Percentiles rank a stretch among this genome's conserved stretches.
phyloP scores from a whole-genome alignment of 2,113 vertebrate species.

The Nothoprocta perdicaria region DNA sequence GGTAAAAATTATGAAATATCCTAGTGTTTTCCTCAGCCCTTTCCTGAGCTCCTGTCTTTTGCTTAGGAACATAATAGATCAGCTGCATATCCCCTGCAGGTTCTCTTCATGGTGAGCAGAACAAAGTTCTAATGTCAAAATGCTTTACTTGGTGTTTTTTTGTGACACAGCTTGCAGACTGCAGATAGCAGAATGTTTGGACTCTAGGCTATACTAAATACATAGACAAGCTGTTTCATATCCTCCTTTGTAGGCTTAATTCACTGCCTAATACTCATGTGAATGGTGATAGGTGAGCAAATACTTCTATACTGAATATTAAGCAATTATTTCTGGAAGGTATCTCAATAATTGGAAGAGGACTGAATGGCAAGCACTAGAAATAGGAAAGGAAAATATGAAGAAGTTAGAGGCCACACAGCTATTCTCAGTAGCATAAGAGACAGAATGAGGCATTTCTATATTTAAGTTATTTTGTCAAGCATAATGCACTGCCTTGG shows the following conservation, averaged over 20 bases:
- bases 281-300: not conserved
- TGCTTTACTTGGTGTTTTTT: not conserved
- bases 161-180: not conserved
- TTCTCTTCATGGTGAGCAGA: not conserved
- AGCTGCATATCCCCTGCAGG: not conserved
- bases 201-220: not conserved
- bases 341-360: not conserved
- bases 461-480: not conserved
- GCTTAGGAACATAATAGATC: not conserved
- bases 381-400: not conserved
- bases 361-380: not conserved
- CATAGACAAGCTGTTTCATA: not conserved
- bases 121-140: not conserved
- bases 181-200: not conserved
- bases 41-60: not conserved
- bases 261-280: not conserved
- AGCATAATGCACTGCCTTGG: not conserved
- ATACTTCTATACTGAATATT: not conserved
- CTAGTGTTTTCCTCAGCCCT: not conserved
- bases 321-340: not conserved
- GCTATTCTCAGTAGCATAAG: not conserved
- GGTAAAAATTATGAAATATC: not conserved
- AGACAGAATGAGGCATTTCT: not conserved
- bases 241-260: not conserved
- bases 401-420: not conserved